Base-by-base conservation (phyloP, 2,888 invertebrate species). In the Agrochola macilenta region DNA sequence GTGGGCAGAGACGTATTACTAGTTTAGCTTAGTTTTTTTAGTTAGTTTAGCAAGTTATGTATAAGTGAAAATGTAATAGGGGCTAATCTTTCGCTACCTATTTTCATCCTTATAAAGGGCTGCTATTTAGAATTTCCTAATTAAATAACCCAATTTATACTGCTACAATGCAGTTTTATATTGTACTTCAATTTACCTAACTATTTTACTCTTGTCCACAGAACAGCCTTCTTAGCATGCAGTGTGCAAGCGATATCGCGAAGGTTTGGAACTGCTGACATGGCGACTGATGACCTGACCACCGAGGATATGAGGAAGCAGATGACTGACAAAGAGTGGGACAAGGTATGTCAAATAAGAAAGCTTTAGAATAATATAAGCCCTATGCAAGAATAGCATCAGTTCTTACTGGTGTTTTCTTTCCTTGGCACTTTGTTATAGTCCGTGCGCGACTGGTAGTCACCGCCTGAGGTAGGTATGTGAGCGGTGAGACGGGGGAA, bases 261-360 rank as follows among this genome's bases (percentile, higher is more conserved):
- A 0, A 97, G 98, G 94, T 99, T 99, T 93, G 99, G 99, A 26
- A 98, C 98, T 0, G 97, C 98, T 0, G 99, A 99, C 87, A 94
- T 98, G 90, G 97, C 98, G 0, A 97, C 98, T 84, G 99, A 99
- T 76, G 99, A 99, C 89, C 97, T 99, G 73, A 99, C 99, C 0
- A 98, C 98, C 0, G 99, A 99, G 91, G 98, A 98, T 88, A 98
- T 99, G 97, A 98, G 98, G 90, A 98, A 98, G 88, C 99, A 99
- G 94, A 99, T 99, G 99, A 98, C 98, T 0, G 98, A 98, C 76
- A 98, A 98, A 39, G 99, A 99, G 91, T 99, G 99, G 99, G 98
- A 99, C 90, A 99, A 98, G 95, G 97, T 60, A 60, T 8, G 60
- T 30, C 60, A 60, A 17, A 17, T 30, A 60, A 9, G 17, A 30